phyloP scores from a whole-genome alignment of 1,140 invertebrate species.

The Drosophila saltans region DNA sequence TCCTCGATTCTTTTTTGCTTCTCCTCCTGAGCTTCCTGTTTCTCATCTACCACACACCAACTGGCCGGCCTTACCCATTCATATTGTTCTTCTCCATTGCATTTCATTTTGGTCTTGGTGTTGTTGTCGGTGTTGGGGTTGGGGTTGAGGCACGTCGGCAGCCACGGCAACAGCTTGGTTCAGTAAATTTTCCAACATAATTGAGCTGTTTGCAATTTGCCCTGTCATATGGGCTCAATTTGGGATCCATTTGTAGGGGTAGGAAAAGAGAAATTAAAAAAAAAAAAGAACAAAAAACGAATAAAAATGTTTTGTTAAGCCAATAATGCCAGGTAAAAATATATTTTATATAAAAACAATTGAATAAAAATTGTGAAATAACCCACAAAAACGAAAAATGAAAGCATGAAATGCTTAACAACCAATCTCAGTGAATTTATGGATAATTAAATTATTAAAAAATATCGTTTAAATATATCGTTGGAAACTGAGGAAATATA shows the following conservation, averaged over 20 bases:
- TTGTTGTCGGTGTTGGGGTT: neutral
- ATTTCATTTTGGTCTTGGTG: constrained; percentile 27
- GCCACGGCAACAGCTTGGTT: constrained; percentile 18
- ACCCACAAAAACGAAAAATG: neutral
- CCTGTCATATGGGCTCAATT: constrained; percentile 32
- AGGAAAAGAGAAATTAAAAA: constrained; percentile 1
- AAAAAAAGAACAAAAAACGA: neutral
- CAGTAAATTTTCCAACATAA: constrained; percentile 61
- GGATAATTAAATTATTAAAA: too few species aligned
- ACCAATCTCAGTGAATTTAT: too few species aligned
- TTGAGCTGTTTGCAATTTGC: constrained; percentile 60
- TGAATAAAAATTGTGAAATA: neutral
- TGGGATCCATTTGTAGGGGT: neutral
- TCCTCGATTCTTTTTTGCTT: neutral
- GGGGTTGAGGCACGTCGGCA: constrained; percentile 6
- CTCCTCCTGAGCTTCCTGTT: neutral
- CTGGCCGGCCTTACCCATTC: neutral
- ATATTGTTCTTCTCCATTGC: constrained; percentile 22
- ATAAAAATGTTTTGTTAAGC: neutral
- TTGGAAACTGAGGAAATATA: too few species aligned
- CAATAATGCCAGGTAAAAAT: neutral
- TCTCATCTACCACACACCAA: too few species aligned
- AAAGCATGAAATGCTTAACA: too few species aligned
- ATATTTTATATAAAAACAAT: neutral
- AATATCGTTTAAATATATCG: too few species aligned